Conservation (phyloP, 2,113 vertebrate genomes). For the Leiothrix lutea region DNA sequence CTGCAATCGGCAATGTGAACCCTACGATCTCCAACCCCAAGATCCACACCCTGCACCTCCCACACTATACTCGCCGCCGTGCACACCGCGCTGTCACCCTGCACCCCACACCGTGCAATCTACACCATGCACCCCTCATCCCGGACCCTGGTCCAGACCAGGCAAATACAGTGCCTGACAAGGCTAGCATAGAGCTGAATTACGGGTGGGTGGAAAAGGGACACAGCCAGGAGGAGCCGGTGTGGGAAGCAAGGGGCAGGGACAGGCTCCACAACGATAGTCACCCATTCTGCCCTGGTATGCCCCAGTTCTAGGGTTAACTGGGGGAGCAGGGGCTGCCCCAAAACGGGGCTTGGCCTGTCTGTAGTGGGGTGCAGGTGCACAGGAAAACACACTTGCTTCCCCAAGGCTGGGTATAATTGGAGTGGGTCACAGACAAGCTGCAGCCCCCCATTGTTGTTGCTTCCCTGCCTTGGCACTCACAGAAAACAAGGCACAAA, state of each 20-base stretch:
- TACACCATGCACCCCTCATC: too few species aligned
- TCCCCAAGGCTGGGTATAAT: not conserved
- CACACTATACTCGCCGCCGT: rapidly evolving
- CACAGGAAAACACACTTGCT: rapidly evolving
- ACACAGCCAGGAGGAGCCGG: not conserved
- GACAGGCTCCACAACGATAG: not conserved
- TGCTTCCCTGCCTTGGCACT: not conserved
- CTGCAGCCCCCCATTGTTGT: not conserved
- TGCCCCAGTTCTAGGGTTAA: not conserved
- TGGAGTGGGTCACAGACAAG: not conserved
- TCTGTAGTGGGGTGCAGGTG: too few species aligned
- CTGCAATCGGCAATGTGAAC: not conserved
- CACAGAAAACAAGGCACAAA: not conserved
- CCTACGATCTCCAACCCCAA: not conserved
- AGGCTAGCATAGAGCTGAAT: not conserved
- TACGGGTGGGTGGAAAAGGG: not conserved
- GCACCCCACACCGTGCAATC: not conserved
- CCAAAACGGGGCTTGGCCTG: not conserved
- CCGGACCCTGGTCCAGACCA: not conserved
- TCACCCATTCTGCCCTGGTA: not conserved
- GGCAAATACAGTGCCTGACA: not conserved
- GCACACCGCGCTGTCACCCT: not conserved
- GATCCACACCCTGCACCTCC: not conserved
- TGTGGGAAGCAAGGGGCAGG: not conserved
- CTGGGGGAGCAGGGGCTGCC: rapidly evolving